Percentiles rank a stretch among this genome's conserved stretches.
These are phyloP conservation scores for Taenioides sp. DNA, from an alignment of 2,797 vertebrate genomes.

Conservation along the genomic window DNA sequence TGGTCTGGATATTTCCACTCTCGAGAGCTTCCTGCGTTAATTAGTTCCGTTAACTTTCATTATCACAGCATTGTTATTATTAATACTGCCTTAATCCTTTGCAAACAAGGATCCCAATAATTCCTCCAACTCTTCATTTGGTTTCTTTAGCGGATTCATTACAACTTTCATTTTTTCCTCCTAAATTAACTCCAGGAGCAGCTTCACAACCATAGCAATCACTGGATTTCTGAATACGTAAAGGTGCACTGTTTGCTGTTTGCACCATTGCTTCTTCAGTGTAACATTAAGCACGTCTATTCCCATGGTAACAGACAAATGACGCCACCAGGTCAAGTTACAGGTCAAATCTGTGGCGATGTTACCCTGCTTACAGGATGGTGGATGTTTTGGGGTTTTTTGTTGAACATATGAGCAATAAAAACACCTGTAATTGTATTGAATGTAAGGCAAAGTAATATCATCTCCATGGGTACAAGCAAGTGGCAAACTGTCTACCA, in stretches of 20 bases:
- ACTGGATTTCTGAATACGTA: conserved; percentile 56
- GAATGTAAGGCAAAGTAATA: no score
- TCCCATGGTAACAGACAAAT: no score
- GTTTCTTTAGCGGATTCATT: conserved; percentile 29
- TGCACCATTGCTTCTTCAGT: no score
- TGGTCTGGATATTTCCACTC: background rate
- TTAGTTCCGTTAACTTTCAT: background rate
- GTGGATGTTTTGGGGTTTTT: no score
- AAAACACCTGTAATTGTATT: no score
- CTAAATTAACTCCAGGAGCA: conserved; percentile 36
- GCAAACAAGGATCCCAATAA: conserved; percentile 32
- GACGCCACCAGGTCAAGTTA: no score
- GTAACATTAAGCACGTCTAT: no score
- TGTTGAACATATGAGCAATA: no score
- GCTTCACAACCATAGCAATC: conserved; percentile 55
- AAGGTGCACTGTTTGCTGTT: conserved; percentile 5
- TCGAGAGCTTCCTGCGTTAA: conserved; percentile 1
- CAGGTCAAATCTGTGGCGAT: no score
- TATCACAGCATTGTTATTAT: conserved; percentile 2
- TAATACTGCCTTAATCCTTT: conserved; percentile 25
- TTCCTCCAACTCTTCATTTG: conserved; percentile 12
- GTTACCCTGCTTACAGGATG: no score
- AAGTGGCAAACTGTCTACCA: no score
- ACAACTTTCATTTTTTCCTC: conserved; percentile 31
- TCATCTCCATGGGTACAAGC: no score